These are phyloP conservation scores for Oryzias curvinotus DNA, from an alignment of 2,113 vertebrate species.

Conservation along the genomic window DNA sequence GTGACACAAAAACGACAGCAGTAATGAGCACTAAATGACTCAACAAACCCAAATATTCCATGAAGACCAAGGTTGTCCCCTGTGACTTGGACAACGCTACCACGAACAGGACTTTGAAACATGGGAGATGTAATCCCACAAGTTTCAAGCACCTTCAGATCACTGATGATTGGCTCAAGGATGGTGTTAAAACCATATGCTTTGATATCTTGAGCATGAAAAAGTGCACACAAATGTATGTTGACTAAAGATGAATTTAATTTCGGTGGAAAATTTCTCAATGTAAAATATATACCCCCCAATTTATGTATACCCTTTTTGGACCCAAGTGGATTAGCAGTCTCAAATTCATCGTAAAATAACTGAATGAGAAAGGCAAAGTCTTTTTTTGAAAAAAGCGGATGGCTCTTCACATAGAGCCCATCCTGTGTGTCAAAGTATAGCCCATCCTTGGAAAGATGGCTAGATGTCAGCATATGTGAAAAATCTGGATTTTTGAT, in stretches of 20 bases:
- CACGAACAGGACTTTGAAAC: no score
- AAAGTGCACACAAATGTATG: constrained; percentile 2
- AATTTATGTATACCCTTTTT: constrained; percentile 6
- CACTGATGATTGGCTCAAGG: not conserved
- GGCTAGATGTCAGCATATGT: not conserved
- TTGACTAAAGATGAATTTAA: not conserved
- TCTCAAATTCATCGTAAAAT: constrained; percentile 1
- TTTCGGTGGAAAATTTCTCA: constrained; percentile 6
- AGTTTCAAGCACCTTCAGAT: no score
- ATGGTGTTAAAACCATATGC: not conserved
- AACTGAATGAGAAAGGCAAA: not conserved
- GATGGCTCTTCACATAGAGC: not conserved
- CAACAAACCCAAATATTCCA: no score
- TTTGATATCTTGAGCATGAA: not conserved
- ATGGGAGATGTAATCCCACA: no score
- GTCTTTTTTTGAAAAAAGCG: not conserved
- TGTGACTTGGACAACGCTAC: no score
- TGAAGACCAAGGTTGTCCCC: no score
- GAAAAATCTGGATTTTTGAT: not conserved
- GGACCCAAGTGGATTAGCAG: not conserved
- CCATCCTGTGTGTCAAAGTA: not conserved
- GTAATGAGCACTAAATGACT: no score
- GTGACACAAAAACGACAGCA: no score
- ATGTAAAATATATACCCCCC: not conserved
- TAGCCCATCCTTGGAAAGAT: not conserved